These are phyloP conservation scores for Etheostoma perlongum DNA, from an alignment of 2,797 vertebrate species.

Conservation along the genomic window DNA sequence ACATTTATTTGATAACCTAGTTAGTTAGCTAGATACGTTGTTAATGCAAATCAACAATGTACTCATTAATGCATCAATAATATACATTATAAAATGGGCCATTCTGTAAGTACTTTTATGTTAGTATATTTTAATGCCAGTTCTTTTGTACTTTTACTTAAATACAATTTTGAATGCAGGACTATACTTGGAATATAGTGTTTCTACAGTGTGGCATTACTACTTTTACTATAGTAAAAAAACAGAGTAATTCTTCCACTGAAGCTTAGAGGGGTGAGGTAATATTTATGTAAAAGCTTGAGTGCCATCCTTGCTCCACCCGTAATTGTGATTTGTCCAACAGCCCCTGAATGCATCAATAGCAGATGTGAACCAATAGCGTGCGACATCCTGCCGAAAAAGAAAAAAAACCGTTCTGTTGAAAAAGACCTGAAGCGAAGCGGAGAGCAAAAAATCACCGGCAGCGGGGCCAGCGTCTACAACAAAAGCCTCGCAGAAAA, in stretches of 20 bases:
- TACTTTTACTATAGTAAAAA: neutral
- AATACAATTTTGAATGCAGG: neutral
- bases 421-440: slow-evolving; percentile 68
- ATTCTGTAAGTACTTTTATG: neutral
- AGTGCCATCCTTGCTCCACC: neutral
- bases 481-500: slow-evolving; percentile 33
- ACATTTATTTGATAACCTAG: neutral
- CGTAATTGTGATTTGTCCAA: slow-evolving; percentile 26
- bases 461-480: slow-evolving; percentile 30
- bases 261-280: neutral
- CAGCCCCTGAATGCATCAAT: slow-evolving; percentile 42
- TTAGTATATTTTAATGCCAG: neutral
- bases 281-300: neutral
- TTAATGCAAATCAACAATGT: neutral
- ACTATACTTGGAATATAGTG: too few species aligned
- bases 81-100: neutral
- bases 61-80: neutral
- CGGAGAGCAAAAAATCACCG: slow-evolving; percentile 56
- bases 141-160: neutral
- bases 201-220: neutral
- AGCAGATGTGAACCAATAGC: slow-evolving; percentile 76
- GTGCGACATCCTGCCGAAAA: slow-evolving; percentile 72
- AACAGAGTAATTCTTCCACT: neutral
- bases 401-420: slow-evolving; percentile 54
- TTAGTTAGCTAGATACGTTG: neutral